Evolutionary conservation across 2,113 vertebrate genomes (phyloP), one percentile per base, ranked within the genome.

Genomic region (Eulemur rufifrons): DNA sequence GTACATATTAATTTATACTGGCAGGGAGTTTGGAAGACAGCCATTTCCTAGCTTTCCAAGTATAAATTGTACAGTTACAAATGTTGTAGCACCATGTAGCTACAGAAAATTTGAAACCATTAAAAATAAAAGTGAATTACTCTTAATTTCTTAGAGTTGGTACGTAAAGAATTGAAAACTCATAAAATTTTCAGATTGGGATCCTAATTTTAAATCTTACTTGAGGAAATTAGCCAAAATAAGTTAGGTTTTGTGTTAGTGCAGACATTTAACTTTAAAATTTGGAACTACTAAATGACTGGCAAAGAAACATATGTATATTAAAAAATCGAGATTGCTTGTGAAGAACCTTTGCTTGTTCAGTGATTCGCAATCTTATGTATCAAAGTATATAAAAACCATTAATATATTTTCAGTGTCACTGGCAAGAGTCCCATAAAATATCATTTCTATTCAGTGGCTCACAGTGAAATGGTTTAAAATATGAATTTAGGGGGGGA

Each of bases 1-100:
- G 54, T 92, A 98, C 95, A 39, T 97, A 97, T 97, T 98, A 98
- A 98, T 97, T 98, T 97, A 84, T 92, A 98, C 89, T 98, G 98
- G 93, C 97, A 98, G 71, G 32, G 94, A 89, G 6, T 27, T 83
- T 98, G 97, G 97, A 98, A 97, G 52, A 94, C 4, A 96, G 95
- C 90, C 97, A 98, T 93, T 93, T 98, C 50, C 73, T 86, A 97
- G 47, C n/a, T 96, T 98, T 96, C 86, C 77, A 98, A 96, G 95
- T n/a, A 80, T 27, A 95, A 82, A 85, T 63, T 91, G 47, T 94
- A 82, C 0, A 0, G 34, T 29, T 96, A 93, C 34, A 87, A 45
- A 95, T 97, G 50, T 25, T 96, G 37, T 0, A 97, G 82, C 76
- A 97, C 54, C 95, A 98, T 27, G 69, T 96, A 98, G 52, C 61